These are phyloP conservation scores for Allobates femoralis DNA, from an alignment of 2,797 vertebrate genomes.

Conservation along the genomic window DNA sequence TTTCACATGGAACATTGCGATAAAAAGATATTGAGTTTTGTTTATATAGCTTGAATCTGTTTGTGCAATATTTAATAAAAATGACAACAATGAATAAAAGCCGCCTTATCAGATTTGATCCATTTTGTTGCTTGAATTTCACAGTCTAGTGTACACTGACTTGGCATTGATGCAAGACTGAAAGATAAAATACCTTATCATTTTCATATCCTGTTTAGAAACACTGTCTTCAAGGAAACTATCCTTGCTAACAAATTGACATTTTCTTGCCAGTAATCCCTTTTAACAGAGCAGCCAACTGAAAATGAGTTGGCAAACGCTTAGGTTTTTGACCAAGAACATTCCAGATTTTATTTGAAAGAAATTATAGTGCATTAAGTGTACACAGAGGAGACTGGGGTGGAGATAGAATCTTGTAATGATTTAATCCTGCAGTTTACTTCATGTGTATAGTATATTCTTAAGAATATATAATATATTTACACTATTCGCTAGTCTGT, in stretches of 20 bases:
- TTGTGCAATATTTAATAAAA: conserved; percentile 27
- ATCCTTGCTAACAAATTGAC: conserved; percentile 53
- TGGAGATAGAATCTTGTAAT: conserved; percentile 20
- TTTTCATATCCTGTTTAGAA: conserved; percentile 55
- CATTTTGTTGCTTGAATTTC: conserved; percentile 27
- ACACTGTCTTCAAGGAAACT: conserved; percentile 41
- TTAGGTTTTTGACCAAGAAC: conserved; percentile 49
- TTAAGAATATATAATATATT: too few relatives aligned
- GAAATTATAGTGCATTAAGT: conserved; percentile 45
- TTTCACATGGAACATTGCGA: neutral
- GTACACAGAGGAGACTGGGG: neutral
- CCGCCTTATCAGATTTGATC: conserved; percentile 2
- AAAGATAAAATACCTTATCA: conserved; percentile 38
- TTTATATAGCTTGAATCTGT: neutral
- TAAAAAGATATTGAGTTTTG: neutral
- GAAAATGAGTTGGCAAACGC: conserved; percentile 54
- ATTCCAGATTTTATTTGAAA: conserved; percentile 61
- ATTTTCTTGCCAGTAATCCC: conserved; percentile 60
- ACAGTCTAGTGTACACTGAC: conserved; percentile 19
- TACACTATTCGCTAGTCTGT: too few relatives aligned
- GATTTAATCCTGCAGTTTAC: conserved; percentile 33
- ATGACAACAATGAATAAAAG: neutral
- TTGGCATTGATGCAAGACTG: conserved; percentile 11
- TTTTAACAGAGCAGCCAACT: conserved; percentile 51
- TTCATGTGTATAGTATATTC: too few relatives aligned